Evolutionary conservation across 2,113 vertebrate genomes (phyloP).

Genomic region (Melanotaenia duboulayi): DNA sequence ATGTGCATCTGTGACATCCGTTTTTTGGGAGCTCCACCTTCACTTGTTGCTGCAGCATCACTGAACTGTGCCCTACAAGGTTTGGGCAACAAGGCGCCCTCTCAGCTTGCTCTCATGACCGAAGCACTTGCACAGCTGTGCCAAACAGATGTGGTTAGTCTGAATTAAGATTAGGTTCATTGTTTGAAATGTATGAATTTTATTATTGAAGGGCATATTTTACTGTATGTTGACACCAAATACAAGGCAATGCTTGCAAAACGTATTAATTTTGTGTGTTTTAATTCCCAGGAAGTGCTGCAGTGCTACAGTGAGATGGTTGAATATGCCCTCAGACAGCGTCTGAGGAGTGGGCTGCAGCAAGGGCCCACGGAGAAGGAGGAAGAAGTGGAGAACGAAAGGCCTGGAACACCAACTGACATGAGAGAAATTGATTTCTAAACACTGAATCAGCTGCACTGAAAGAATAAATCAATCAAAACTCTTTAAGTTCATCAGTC

Average conservation of each 20-base stretch:
- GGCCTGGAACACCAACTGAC: constrained; percentile 82
- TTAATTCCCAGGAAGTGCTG: constrained; percentile 73
- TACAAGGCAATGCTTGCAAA: neutral
- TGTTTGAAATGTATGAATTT: neutral
- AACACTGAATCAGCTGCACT: constrained; percentile 28
- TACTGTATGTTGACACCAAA: neutral
- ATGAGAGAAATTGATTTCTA: constrained; percentile 84
- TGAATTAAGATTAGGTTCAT: neutral
- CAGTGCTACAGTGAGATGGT: constrained; percentile 84
- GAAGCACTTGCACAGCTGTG: constrained; percentile 76
- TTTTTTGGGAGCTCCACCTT: constrained; percentile 82
- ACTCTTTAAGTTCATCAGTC: constrained; percentile 67
- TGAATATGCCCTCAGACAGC: constrained; percentile 77
- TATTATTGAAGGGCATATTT: neutral
- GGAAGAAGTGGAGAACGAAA: constrained; percentile 72
- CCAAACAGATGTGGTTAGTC: constrained; percentile 77
- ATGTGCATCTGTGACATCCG: constrained; percentile 83
- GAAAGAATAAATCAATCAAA: constrained; percentile 60
- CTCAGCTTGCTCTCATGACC: constrained; percentile 53
- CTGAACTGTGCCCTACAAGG: constrained; percentile 82
- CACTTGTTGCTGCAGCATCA: constrained; percentile 82
- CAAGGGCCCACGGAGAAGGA: constrained; percentile 64
- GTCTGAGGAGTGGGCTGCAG: constrained; percentile 70
- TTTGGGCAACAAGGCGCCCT: constrained; percentile 55
- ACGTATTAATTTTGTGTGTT: neutral